Percentiles rank a stretch among this genome's conserved stretches.
These are phyloP conservation scores for Halcyon malimbica DNA, from an alignment of 2,113 vertebrate genomes.

Conservation along the genomic window DNA sequence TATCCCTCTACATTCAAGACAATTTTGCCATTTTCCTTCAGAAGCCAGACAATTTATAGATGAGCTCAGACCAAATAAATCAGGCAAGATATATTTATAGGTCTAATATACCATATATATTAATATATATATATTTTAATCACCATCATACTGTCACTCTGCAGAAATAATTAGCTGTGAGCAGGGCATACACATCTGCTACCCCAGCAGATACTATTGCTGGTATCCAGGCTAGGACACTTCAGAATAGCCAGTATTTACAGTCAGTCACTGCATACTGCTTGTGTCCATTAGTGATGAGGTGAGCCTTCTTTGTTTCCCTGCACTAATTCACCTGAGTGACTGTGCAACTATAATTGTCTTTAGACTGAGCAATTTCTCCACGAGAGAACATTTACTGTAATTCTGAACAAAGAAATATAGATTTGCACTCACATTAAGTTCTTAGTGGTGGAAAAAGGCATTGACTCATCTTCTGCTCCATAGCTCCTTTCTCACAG, in stretches of 20 bases:
- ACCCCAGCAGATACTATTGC: not conserved
- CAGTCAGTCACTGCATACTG: not conserved
- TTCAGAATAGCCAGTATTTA: not conserved
- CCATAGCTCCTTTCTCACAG: not conserved
- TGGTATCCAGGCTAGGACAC: not conserved
- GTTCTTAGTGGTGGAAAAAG: not conserved
- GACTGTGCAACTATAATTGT: not conserved
- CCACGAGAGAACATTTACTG: not conserved
- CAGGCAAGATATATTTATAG: constrained; percentile 63
- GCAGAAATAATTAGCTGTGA: constrained; percentile 60
- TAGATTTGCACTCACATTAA: not conserved
- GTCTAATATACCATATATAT: constrained; percentile 53
- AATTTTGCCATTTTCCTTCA: constrained; percentile 66
- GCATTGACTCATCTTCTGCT: not conserved
- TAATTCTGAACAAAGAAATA: constrained; percentile 18
- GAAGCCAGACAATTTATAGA: constrained; percentile 70
- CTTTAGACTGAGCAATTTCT: not conserved
- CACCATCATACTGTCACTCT: constrained; percentile 51
- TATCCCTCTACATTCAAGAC: constrained; percentile 40
- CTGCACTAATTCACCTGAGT: constrained; percentile 26
- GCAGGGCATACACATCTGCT: constrained; percentile 11
- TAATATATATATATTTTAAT: constrained; percentile 64
- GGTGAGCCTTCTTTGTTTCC: not conserved
- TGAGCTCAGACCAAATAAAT: constrained; percentile 68
- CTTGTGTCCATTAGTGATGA: not conserved